Evolutionary conservation across 2,888 invertebrate genomes (phyloP).

Genomic region (Cheiracanthium punctorium): DNA sequence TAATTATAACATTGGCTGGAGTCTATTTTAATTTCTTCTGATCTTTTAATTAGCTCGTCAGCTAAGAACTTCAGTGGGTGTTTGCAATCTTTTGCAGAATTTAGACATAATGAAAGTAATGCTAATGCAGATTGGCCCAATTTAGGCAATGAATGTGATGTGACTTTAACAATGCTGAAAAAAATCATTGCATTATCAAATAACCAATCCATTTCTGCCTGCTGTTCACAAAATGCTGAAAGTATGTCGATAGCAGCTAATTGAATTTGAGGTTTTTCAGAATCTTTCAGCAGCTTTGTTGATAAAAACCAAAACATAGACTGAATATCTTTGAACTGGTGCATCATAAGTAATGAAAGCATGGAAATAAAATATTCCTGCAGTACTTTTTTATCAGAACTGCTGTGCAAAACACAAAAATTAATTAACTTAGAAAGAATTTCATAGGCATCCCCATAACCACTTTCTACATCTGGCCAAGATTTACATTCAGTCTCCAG

Average conservation of each 20-base stretch:
- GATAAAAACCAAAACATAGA: conserved; percentile 36
- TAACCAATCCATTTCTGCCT: conserved; percentile 72
- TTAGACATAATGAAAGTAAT: conserved; percentile 76
- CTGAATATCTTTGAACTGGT: conserved; percentile 19
- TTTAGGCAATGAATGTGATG: conserved; percentile 79
- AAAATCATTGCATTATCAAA: conserved; percentile 76
- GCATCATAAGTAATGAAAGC: neutral
- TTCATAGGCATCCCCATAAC: neutral
- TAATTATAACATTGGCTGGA: conserved; percentile 24
- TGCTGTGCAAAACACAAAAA: conserved; percentile 19
- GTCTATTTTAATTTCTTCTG: conserved; percentile 74
- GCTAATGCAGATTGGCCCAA: conserved; percentile 80
- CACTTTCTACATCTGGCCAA: neutral
- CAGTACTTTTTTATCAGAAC: neutral
- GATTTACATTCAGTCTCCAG: neutral
- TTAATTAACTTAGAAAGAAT: conserved; percentile 27
- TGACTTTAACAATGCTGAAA: conserved; percentile 73
- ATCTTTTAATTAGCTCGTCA: conserved; percentile 72
- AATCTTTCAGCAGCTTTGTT: conserved; percentile 1
- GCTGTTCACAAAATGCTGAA: neutral
- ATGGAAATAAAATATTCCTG: conserved; percentile 10
- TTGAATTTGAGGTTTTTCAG: neutral
- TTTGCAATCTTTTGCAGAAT: neutral
- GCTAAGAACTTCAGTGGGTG: conserved; percentile 62
- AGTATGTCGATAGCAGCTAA: conserved; percentile 1